Evolutionary conservation across 2,888 invertebrate species (phyloP), one percentile per base, ranked within the genome.

Genomic region (Taenaris catops): DNA sequence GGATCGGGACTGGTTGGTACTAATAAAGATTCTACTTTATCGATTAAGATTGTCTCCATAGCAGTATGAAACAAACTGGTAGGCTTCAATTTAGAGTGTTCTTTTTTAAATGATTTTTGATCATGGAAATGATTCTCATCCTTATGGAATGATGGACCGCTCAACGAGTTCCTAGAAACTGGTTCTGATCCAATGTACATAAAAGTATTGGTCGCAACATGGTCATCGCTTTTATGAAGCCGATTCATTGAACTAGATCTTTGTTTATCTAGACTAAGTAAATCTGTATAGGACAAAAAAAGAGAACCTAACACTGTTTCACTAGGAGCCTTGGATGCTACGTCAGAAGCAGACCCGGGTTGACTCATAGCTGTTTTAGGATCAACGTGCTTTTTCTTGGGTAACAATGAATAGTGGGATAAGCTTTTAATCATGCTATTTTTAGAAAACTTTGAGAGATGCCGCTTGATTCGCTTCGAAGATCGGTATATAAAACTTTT

Each of bases 11-110:
- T 70, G 9, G 81, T 62, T 1, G 81, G 78, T 44, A 81, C 51
- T 27, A 84, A 61, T 17, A 83, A 46, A 25, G 70, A 70, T 33
- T 81, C 87, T 1, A 89, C 84, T 63, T 79, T 87, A 45, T 89
- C 89, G 44, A 89, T 76, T 4, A 89, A 65, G 33, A 89, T 89
- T 25, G 88, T 88, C 53, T 87, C 86, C 72, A 89, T 83, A 10
- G 89, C 89, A 9, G 88, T 88, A 32, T 84, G 83, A 21, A 89
- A 54, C 25, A 89, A 48, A 3, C 87, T 76, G 1, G 71, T 63
- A 0, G 78, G 61, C 47, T 79, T 83, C 1, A 75, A 50, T 9
- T 58, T 46, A 16, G 58, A 44, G 46, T 64, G 72, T 16, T 66
- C 71, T 49, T 58, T 71, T 43, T 55, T 64, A 20, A 48, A 46